These are phyloP conservation scores for Oreotrochilus melanogaster DNA, from an alignment of 2,113 vertebrate genomes.

Conservation along the genomic window DNA sequence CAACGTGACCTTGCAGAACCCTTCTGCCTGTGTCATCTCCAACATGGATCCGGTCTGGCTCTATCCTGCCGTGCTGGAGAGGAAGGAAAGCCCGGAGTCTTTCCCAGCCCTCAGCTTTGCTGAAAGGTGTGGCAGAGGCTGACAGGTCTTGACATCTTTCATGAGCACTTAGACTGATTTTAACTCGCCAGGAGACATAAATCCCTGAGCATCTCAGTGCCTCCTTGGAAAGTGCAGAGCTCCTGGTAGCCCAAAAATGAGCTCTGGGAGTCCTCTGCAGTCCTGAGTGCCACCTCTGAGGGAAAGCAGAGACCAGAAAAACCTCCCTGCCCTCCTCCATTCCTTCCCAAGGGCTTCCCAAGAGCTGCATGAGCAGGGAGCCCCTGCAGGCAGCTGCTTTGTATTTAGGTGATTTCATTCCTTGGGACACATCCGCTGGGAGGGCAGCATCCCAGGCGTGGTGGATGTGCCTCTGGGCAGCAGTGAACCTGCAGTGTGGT, in stretches of 20 bases:
- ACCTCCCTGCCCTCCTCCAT: not conserved
- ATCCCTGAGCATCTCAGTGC: not conserved
- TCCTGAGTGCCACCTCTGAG: rapidly evolving
- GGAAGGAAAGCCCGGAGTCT: not conserved
- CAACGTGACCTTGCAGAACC: not conserved
- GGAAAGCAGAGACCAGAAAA: not conserved
- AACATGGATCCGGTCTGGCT: not conserved
- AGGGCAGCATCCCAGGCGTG: not conserved
- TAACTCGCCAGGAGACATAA: not conserved
- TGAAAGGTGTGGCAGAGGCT: not conserved
- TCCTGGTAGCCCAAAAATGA: not conserved
- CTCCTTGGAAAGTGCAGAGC: not conserved
- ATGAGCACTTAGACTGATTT: not conserved
- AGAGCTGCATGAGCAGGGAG: not conserved
- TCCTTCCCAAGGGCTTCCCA: not conserved
- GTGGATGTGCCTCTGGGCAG: not conserved
- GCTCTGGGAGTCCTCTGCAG: not conserved
- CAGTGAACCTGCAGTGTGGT: not conserved
- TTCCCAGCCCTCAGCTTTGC: not conserved
- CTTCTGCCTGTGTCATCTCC: not conserved
- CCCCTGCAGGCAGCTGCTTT: not conserved
- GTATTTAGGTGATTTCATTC: not conserved
- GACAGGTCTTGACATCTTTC: not conserved
- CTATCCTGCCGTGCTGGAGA: not conserved
- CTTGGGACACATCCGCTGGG: not conserved